These are phyloP conservation scores for Momotus momota DNA, from an alignment of 2,797 vertebrate species.

Conservation along the genomic window DNA sequence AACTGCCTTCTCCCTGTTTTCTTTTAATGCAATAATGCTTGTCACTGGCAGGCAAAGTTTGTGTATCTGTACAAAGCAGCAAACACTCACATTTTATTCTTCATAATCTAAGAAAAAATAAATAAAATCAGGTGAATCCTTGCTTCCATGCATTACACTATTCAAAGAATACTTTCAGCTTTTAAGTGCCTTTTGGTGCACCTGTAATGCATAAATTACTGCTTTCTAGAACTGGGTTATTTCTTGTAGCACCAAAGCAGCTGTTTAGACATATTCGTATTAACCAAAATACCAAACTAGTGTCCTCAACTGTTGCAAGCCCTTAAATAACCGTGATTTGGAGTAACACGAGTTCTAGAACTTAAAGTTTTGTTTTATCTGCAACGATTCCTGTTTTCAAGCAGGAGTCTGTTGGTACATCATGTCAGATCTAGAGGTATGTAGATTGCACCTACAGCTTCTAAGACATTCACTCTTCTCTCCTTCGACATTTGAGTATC, in stretches of 20 bases:
- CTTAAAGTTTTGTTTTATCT: not conserved
- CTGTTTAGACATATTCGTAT: not conserved
- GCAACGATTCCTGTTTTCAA: not conserved
- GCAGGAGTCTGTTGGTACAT: not conserved
- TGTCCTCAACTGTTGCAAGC: not conserved
- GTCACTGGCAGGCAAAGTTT: not conserved
- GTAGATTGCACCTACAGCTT: not conserved
- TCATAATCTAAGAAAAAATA: not conserved
- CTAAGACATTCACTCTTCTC: not conserved
- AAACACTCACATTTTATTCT: not conserved
- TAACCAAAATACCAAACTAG: not conserved
- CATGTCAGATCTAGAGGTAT: conserved; percentile 5
- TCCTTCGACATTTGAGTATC: not conserved
- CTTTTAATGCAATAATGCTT: not conserved
- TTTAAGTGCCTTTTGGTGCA: not conserved
- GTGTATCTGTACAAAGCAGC: not conserved
- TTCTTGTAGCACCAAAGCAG: not conserved
- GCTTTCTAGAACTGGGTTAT: not conserved
- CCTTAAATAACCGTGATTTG: not conserved
- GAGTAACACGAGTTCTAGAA: not conserved
- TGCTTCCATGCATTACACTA: not conserved
- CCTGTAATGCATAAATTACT: not conserved
- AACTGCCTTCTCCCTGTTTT: not conserved
- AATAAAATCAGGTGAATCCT: not conserved
- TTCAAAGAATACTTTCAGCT: not conserved